Evolutionary conservation across 2,113 vertebrate species (phyloP).

Genomic region (Oryzias celebensis): DNA sequence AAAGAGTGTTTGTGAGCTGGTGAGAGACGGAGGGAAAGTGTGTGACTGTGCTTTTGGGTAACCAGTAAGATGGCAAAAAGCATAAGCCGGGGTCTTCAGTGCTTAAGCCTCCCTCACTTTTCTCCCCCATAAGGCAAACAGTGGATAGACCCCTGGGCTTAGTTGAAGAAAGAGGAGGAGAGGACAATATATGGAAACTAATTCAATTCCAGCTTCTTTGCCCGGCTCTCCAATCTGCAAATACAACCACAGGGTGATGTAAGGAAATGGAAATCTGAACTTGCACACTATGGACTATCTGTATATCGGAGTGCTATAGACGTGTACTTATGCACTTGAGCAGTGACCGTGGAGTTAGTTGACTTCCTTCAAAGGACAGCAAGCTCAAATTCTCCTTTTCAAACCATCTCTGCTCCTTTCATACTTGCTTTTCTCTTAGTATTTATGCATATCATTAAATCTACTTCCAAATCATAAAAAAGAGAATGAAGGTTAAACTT

Average conservation of each 20-base stretch:
- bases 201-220: constrained; percentile 74
- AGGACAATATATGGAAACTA: constrained; percentile 78
- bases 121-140: constrained; percentile 72
- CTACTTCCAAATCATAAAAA: constrained; percentile 53
- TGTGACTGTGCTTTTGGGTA: constrained; percentile 40
- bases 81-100: constrained; percentile 63
- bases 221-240: constrained; percentile 61
- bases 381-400: constrained; percentile 30
- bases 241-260: constrained; percentile 64
- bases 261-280: constrained; percentile 68
- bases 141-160: constrained; percentile 72
- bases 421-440: constrained; percentile 47
- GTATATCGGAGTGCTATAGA: constrained; percentile 58
- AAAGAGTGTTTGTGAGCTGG: not conserved
- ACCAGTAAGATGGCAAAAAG: constrained; percentile 58
- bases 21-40: constrained; percentile 16
- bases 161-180: constrained; percentile 61
- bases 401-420: constrained; percentile 25
- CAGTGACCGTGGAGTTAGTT: constrained; percentile 36
- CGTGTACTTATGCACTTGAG: constrained; percentile 50
- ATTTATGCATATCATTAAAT: constrained; percentile 46
- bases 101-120: constrained; percentile 66
- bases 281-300: constrained; percentile 45
- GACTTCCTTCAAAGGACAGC: constrained; percentile 20
- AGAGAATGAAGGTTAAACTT: constrained; percentile 22